These are phyloP conservation scores for Bryconaethiops microstoma DNA, from an alignment of 2,797 vertebrate species.

Conservation along the genomic window DNA sequence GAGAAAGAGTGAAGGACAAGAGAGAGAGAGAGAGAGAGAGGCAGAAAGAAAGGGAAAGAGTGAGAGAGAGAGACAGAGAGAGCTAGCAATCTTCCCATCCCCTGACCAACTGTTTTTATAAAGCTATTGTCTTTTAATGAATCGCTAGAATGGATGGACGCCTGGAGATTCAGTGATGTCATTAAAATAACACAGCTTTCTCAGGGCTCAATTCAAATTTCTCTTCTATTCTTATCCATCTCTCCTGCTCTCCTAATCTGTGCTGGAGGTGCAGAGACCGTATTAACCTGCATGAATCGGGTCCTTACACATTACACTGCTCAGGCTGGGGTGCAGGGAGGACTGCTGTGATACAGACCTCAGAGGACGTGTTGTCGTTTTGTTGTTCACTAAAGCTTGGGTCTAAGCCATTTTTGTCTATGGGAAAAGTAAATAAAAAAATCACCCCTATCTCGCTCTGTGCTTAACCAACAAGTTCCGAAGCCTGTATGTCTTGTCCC, in stretches of 20 bases:
- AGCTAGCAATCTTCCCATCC: constrained; percentile 6
- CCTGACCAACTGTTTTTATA: constrained; percentile 63
- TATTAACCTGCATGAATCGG: constrained; percentile 15
- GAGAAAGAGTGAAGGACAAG: neutral
- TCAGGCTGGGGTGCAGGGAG: neutral
- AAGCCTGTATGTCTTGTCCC: neutral
- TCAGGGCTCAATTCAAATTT: constrained; percentile 50
- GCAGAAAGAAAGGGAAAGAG: neutral
- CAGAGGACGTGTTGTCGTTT: neutral
- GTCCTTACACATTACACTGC: neutral
- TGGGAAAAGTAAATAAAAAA: neutral
- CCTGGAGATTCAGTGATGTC: constrained; percentile 49
- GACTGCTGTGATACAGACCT: neutral
- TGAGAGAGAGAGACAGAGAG: neutral
- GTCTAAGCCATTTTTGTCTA: neutral
- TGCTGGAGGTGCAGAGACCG: constrained; percentile 6
- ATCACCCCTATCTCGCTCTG: neutral
- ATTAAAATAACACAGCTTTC: constrained; percentile 58
- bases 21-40: neutral
- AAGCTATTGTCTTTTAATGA: constrained; percentile 58
- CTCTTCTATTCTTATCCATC: constrained; percentile 8
- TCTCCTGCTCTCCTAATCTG: constrained; percentile 1
- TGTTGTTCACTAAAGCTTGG: neutral
- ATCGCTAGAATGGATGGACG: constrained; percentile 42
- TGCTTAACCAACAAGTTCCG: neutral